Base-by-base conservation (phyloP, 1,140 invertebrate genomes). In the Globodera ellingtonae region DNA sequence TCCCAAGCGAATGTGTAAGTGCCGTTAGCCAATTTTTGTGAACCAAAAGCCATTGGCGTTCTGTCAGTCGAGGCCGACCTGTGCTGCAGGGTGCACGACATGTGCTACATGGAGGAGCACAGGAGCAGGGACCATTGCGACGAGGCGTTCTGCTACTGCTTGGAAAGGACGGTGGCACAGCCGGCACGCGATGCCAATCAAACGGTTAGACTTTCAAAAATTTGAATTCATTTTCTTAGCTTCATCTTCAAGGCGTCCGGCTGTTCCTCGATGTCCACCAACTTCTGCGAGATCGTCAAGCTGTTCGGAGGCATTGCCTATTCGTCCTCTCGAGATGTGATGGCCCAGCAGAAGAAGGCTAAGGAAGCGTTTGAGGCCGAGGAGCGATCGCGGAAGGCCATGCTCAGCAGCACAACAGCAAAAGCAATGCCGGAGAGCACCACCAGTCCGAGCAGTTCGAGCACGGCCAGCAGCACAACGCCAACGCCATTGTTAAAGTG, bases 81-180 rank as follows among this genome's bases (percentile, higher is more conserved):
- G 13, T 81, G 80, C 65, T 81, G 80, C 71, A 9, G 77, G 1
- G 80, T 72, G 50, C 80, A 81, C 47, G 80, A 81, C 72, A 62
- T 77, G 21, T 81, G 80, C 56, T 81, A 81, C 79, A 72, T 81
- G 78, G 80, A 81, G 4, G 80, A 81, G 59, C 48, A 71, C 18
- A 66, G 50, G 47, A 81, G 18, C 50, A 73, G 66, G 18, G 47
- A 72, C 44, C n/a, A 81, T 4, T 81, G 80, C 21, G 80, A 81
- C 69, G 65, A 70, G 9, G n/a, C 78, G 44, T 81, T 81, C 62
- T 81, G 80, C 59, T 77, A 79, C 59, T 81, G 80, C 62, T 66
- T 81, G 66, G 50, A 81, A 21, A 56, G 80, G 72, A 81, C 80
- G 13, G 66, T 81, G 10, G 66, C 66, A 7, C 72, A 65, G 24